Conservation (phyloP, 2,797 vertebrate genomes). For the Gymnodraco acuticeps region DNA sequence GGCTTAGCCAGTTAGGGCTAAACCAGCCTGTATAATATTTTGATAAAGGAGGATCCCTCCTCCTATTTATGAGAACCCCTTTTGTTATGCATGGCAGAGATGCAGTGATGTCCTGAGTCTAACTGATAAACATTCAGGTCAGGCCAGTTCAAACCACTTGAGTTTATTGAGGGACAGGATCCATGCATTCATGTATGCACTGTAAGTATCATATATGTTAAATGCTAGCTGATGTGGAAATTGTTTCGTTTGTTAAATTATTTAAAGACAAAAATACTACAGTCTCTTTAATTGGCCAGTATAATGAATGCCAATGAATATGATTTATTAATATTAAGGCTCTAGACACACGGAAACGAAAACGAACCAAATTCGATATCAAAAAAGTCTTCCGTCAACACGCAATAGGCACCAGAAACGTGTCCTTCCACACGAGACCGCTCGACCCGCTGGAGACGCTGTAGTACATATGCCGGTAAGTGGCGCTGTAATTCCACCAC, state of each 20-base stretch:
- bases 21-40: slow-evolving; percentile 41
- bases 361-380: too few species aligned
- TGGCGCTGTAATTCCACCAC: too few species aligned
- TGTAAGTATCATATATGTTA: not conserved
- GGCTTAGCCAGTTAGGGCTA: slow-evolving; percentile 24
- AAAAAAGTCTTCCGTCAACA: too few species aligned
- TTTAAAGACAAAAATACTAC: slow-evolving; percentile 1
- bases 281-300: slow-evolving; percentile 30
- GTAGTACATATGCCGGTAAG: too few species aligned
- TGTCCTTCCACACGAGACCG: too few species aligned
- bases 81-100: slow-evolving; percentile 31
- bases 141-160: slow-evolving; percentile 13
- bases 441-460: too few species aligned
- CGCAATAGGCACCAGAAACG: too few species aligned
- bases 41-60: slow-evolving; percentile 20
- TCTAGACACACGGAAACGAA: too few species aligned
- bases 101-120: slow-evolving; percentile 9
- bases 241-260: not conserved
- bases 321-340: not conserved
- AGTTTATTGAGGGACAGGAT: not conserved
- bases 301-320: slow-evolving; percentile 11
- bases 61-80: slow-evolving; percentile 25
- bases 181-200: slow-evolving; percentile 6
- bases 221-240: not conserved
- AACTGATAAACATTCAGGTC: slow-evolving; percentile 46